Evolutionary conservation across 2,797 vertebrate species (phyloP), one percentile per base, ranked within the genome.

Genomic region (Intellagama lesueurii): DNA sequence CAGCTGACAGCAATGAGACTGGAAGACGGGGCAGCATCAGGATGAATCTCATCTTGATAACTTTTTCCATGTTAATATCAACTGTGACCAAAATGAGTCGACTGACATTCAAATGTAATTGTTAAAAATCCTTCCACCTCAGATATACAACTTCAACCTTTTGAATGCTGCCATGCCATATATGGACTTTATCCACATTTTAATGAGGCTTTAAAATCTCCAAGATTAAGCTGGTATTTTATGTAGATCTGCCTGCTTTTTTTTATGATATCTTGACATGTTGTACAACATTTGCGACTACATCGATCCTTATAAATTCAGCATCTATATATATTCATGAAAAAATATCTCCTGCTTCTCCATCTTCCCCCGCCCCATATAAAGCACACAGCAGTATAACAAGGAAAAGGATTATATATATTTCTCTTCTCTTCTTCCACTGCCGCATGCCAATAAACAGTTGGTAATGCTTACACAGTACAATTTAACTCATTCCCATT

Each of bases 121-220:
- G 93, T 90, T 90, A 88, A 93, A 80, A 90, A 92, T 92, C 69
- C 93, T 94, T 90, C 81, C 88, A 91, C 94, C 84, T 83, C 94
- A 96, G 96, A 97, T 96, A 96, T 95, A 97, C 94, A 96, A 94
- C 97, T 96, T 96, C 97, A 97, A 96, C 97, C 96, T 97, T 97
- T 96, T 94, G 95, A 96, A 94, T 96, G 94, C 94, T 97, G 96
- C 95, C 95, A 96, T 95, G 94, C 96, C 96, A 94, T 97, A 95
- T 95, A 97, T 95, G 97, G 97, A 96, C 96, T 97, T 96, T 94
- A 97, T 94, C 96, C 96, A 96, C 95, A 95, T 95, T 97, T 97
- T 97, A 97, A 97, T 94, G 96, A 97, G 96, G 96, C 97, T 97
- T 95, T 97, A 97, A 98, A 97, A 97, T 93, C 96, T 87, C 95